Base-by-base conservation (phyloP, 2,797 vertebrate species). In the Rhinoraja longicauda region DNA sequence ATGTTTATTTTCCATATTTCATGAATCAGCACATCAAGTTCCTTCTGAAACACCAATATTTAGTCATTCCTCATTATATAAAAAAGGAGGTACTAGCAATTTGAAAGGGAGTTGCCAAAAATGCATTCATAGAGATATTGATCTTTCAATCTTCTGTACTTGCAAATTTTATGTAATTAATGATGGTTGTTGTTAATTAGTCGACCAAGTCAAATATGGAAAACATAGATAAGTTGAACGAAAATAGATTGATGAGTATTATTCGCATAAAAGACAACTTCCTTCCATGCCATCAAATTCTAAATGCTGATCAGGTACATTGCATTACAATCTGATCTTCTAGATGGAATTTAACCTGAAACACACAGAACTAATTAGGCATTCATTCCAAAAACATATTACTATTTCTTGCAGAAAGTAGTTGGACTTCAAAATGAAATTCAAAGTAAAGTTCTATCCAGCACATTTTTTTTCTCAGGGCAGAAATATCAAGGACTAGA, bases 101-200 rank as follows among this genome's bases (percentile, higher is more conserved):
- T 77, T 77, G 29, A 39, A 45, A 81, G 39, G 36, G 21, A 39
- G 78, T 4, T 81, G 39, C 39, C 78, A 81, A 1, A 53, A 15
- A 45, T 45, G 36, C 19, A 84, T 57, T 59, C 53, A 84, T 1
- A 84, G 26, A 82, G 24, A 77, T 77, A 77, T 77, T 77, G 76
- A 84, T 84, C 53, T 29, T 29, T 53, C 57, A 84, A 59, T 84
- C 2, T 84, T 7, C 81, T 57, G 10, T 29, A 53, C 24, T 57
- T 84, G 53, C 81, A 84, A 57, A 59, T 57, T 81, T 81, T 57
- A 84, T 26, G 53, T 84, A 84, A 84, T 84, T 84, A 84, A 59
- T 84, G 24, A 84, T 57, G 10, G 53, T 84, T 84, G 45, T 84
- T 84, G 53, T 19, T 59, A 84, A 84, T 84, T 84, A 84, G 81